A percentile compares a stretch with the other conserved stretches of the same genome.
Evolutionary conservation across 2,888 invertebrate species (phyloP).

Genomic region (Pristionchus japonicus): DNA sequence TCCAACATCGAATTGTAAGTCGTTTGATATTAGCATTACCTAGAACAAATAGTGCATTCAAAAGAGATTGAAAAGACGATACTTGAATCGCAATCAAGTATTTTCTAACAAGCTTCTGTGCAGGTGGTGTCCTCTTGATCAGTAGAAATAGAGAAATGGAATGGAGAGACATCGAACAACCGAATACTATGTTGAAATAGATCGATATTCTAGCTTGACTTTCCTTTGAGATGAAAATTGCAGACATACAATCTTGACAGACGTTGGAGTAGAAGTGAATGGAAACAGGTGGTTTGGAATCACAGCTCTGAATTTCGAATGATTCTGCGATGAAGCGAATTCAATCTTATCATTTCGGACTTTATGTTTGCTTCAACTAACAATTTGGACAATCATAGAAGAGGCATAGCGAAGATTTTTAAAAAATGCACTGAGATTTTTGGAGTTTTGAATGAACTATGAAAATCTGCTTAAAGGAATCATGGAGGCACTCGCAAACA

Average conservation of each 20-base stretch:
- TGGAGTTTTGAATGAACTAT: too few relatives aligned
- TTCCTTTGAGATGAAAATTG: not conserved
- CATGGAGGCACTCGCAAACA: not conserved
- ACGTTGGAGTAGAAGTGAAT: not conserved
- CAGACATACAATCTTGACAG: not conserved
- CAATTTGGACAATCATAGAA: too few relatives aligned
- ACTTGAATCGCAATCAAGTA: not conserved
- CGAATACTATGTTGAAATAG: not conserved
- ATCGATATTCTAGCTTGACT: not conserved
- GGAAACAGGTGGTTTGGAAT: not conserved
- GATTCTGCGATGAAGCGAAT: too few relatives aligned
- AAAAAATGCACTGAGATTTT: too few relatives aligned
- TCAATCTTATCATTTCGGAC: too few relatives aligned
- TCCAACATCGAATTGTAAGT: not conserved
- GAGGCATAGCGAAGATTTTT: too few relatives aligned
- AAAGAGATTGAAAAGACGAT: not conserved
- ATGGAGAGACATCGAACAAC: not conserved
- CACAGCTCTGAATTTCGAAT: not conserved
- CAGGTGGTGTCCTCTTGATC: not conserved
- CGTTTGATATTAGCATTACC: not conserved
- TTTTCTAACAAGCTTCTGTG: not conserved
- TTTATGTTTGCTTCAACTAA: too few relatives aligned
- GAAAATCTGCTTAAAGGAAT: too few relatives aligned
- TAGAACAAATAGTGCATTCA: not conserved
- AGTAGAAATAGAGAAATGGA: not conserved